These are phyloP conservation scores for Rousettus madagascariensis DNA, from an alignment of 2,797 vertebrate species.

Conservation along the genomic window DNA sequence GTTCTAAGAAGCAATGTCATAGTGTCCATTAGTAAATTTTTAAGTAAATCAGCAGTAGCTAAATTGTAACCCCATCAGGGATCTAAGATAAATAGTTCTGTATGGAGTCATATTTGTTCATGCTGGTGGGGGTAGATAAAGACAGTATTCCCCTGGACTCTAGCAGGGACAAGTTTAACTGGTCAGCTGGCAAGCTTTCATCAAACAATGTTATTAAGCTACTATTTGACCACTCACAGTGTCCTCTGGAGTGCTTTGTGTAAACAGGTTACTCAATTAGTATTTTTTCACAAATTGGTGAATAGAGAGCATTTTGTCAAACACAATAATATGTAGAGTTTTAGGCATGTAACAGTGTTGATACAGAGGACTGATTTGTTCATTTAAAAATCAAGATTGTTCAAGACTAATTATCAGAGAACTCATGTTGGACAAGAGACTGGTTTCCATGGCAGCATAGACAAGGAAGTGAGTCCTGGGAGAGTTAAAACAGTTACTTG, in stretches of 20 bases:
- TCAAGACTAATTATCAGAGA: constrained; percentile 73
- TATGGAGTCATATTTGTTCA: neutral
- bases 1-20: neutral
- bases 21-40: neutral
- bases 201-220: neutral
- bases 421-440: constrained; percentile 67
- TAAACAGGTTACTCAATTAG: neutral
- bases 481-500: constrained; percentile 71
- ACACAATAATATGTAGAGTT: neutral
- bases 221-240: neutral
- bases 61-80: neutral
- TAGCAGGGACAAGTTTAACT: neutral
- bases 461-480: constrained; percentile 64
- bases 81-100: neutral
- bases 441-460: constrained; percentile 73
- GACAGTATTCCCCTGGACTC: neutral
- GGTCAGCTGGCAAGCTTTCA: neutral
- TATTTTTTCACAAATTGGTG: neutral
- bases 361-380: constrained; percentile 58
- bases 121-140: neutral
- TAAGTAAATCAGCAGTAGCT: neutral
- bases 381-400: constrained; percentile 70
- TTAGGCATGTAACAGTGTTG: constrained; percentile 34
- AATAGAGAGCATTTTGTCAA: constrained; percentile 27
- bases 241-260: neutral